Percentiles rank a stretch among this genome's conserved stretches.
Conservation (phyloP, 1,140 invertebrate genomes). For the Coenobita brevimanus region DNA sequence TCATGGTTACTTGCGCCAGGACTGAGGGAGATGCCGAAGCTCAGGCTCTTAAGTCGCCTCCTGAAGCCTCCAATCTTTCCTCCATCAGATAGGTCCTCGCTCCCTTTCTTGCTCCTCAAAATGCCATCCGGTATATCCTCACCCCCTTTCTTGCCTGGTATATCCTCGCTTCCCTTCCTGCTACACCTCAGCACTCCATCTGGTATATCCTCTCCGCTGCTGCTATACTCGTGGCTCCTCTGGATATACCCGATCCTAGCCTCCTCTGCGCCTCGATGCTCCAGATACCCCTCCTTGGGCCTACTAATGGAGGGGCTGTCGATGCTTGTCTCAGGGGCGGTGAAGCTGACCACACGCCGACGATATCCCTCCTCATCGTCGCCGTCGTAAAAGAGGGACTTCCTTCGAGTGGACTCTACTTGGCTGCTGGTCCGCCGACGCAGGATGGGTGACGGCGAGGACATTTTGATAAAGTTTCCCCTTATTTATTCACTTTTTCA, state of each 20-base stretch:
- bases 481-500: no score
- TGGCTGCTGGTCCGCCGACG: slow-evolving; percentile 21
- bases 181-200: no score
- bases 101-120: neutral
- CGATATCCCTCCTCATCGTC: neutral
- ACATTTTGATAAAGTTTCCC: no score
- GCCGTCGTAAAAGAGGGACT: slow-evolving; percentile 6
- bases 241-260: neutral
- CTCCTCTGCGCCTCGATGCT: neutral
- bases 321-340: slow-evolving; percentile 18
- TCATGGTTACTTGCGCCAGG: slow-evolving; percentile 27
- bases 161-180: neutral
- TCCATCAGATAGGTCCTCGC: neutral
- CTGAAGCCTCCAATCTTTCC: slow-evolving; percentile 8
- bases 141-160: neutral
- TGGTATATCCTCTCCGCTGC: neutral
- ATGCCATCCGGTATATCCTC: neutral
- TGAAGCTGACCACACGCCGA: slow-evolving; percentile 50
- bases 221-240: neutral
- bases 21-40: slow-evolving; percentile 32
- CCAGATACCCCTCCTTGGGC: neutral
- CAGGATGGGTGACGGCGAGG: neutral
- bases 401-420: neutral
- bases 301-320: neutral
- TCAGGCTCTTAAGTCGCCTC: slow-evolving; percentile 45